phyloP scores from a whole-genome alignment of 1,140 invertebrate genomes.

The Drosophila teissieri region DNA sequence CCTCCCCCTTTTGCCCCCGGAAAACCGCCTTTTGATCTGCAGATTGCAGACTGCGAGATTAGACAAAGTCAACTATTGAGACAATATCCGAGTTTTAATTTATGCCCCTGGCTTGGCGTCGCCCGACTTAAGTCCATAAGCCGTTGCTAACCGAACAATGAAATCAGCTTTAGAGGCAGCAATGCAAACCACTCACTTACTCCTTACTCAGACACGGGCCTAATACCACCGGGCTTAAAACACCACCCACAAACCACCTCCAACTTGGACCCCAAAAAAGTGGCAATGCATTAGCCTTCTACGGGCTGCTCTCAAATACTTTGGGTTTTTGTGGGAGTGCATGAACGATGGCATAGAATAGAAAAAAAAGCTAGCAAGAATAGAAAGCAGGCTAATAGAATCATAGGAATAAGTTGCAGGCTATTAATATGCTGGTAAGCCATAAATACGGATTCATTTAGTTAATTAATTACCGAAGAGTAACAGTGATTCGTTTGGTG shows the following conservation, averaged over 20 bases:
- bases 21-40: neutral
- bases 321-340: neutral
- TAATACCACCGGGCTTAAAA: constrained; percentile 2
- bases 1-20: neutral
- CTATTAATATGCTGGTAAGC: no score
- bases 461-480: constrained; percentile 1
- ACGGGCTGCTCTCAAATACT: constrained; percentile 7
- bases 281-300: constrained; percentile 7
- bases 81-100: constrained; percentile 58
- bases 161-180: constrained; percentile 16
- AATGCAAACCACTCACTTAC: constrained; percentile 33
- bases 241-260: constrained; percentile 13
- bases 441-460: no score
- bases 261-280: constrained; percentile 7
- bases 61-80: constrained; percentile 50
- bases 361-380: no score
- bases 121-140: constrained; percentile 29
- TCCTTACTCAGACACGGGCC: constrained; percentile 4
- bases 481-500: neutral
- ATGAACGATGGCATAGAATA: no score
- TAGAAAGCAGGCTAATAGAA: neutral
- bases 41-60: constrained; percentile 52
- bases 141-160: constrained; percentile 37
- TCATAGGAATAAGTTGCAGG: no score
- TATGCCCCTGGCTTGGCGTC: constrained; percentile 43